Conservation (phyloP, 2,113 vertebrate species). For the Acinonyx jubatus region DNA sequence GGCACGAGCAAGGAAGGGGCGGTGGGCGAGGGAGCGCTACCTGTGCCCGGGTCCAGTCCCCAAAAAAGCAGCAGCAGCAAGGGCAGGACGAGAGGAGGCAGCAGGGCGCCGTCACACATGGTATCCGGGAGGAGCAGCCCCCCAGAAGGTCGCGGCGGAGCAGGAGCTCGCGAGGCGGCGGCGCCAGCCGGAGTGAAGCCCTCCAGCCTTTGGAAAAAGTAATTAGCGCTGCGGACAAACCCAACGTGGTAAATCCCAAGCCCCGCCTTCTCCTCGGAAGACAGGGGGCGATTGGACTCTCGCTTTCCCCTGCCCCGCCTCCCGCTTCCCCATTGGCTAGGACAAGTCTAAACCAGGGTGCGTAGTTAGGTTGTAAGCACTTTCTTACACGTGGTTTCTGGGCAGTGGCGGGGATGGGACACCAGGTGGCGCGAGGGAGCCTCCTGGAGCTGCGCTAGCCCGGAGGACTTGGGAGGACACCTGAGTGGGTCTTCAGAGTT, state of each 20-base stretch:
- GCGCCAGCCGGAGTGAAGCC: conserved; percentile 76
- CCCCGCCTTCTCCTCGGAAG: conserved; percentile 80
- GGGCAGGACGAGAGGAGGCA: conserved; percentile 82
- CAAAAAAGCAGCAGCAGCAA: conserved; percentile 84
- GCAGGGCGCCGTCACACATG: conserved; percentile 87
- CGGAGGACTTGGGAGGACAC: background rate
- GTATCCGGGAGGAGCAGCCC: conserved; percentile 74
- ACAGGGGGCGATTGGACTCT: conserved; percentile 56
- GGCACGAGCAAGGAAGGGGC: conserved; percentile 41
- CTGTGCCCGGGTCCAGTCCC: conserved; percentile 81
- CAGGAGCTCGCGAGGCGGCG: conserved; percentile 54
- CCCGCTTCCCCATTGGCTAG: conserved; percentile 70
- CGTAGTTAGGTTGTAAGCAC: conserved; percentile 81
- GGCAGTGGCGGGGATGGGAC: conserved; percentile 56
- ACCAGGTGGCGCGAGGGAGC: conserved; percentile 74
- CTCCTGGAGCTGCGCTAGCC: background rate
- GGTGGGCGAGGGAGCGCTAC: conserved; percentile 75
- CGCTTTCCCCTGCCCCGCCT: conserved; percentile 45
- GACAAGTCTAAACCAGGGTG: background rate
- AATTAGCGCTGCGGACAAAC: conserved; percentile 85
- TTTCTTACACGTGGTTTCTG: conserved; percentile 90
- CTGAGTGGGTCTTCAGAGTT: background rate
- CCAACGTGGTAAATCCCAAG: conserved; percentile 83
- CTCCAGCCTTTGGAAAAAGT: conserved; percentile 87
- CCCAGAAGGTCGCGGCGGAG: conserved; percentile 47